A percentile compares a stretch with the other conserved stretches of the same genome.
These are phyloP conservation scores for Drosophila auraria DNA, from an alignment of 1,140 invertebrate genomes.

Conservation along the genomic window DNA sequence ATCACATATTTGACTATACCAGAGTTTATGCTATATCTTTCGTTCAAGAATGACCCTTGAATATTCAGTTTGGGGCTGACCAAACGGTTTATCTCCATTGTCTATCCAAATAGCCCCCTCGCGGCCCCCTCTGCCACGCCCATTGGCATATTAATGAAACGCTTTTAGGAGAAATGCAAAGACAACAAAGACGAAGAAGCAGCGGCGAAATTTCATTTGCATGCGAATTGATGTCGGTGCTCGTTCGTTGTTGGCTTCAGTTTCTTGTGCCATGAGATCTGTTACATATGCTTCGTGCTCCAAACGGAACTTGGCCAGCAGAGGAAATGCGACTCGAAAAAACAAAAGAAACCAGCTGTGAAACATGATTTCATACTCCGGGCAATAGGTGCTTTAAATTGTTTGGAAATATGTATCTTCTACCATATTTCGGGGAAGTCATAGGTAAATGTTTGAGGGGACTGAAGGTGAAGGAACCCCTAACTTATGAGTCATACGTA, in stretches of 20 bases:
- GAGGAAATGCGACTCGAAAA: conserved; percentile 9
- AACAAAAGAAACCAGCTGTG: conserved; percentile 31
- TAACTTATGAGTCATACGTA: neutral
- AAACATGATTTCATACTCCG: conserved; percentile 29
- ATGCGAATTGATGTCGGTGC: conserved; percentile 43
- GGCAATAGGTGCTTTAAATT: neutral
- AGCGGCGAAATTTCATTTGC: conserved; percentile 44
- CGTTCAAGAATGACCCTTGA: conserved; percentile 1
- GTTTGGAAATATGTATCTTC: neutral
- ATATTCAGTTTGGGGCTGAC: neutral
- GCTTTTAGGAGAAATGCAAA: conserved; percentile 39
- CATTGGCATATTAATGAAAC: conserved; percentile 52
- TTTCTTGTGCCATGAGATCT: conserved; percentile 27
- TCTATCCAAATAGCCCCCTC: neutral
- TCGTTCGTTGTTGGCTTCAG: conserved; percentile 12
- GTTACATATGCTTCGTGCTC: conserved; percentile 30
- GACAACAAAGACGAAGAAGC: conserved; percentile 16
- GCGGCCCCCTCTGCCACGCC: conserved; percentile 12
- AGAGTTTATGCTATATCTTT: neutral
- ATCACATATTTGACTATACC: neutral
- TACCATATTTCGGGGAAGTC: neutral
- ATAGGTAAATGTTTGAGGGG: neutral
- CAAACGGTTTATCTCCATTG: conserved; percentile 37
- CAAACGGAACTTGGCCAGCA: conserved; percentile 52
- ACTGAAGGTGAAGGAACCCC: neutral